Evolutionary conservation across 1,140 invertebrate species (phyloP).

Genomic region (Telenomus remus): DNA sequence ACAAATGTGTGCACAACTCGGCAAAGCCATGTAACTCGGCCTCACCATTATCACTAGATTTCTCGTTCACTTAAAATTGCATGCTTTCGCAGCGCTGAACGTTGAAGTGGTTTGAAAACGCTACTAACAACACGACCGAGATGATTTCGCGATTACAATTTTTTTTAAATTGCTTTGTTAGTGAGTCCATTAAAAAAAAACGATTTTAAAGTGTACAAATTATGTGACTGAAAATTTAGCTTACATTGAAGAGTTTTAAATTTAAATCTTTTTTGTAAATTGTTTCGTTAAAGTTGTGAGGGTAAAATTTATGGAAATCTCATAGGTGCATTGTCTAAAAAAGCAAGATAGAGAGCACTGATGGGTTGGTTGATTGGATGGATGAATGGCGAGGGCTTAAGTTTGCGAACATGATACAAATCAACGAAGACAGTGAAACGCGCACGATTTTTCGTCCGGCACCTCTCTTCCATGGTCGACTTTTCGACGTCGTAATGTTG

Average conservation of each 20-base stretch:
- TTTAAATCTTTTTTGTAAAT: too few relatives aligned
- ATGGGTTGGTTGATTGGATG: slow-evolving; percentile 54
- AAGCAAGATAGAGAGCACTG: slow-evolving; percentile 49
- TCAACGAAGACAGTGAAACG: slow-evolving; percentile 23
- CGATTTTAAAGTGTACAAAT: too few relatives aligned
- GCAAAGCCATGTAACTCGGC: slow-evolving; percentile 37
- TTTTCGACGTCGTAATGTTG: neutral
- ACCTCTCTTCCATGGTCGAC: neutral
- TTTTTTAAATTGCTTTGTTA: too few relatives aligned
- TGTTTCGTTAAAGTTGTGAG: too few relatives aligned
- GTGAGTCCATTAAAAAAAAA: too few relatives aligned
- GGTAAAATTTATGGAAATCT: slow-evolving; percentile 55
- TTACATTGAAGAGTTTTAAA: too few relatives aligned
- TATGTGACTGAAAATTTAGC: too few relatives aligned
- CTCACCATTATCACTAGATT: slow-evolving; percentile 32
- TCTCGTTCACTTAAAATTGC: slow-evolving; percentile 58
- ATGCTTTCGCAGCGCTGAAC: slow-evolving; percentile 69
- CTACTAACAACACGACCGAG: slow-evolving; percentile 67
- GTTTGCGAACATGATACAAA: slow-evolving; percentile 58
- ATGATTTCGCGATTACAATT: slow-evolving; percentile 28
- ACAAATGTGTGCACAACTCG: slow-evolving; percentile 19
- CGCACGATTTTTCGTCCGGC: slow-evolving; percentile 5
- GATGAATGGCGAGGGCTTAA: slow-evolving; percentile 65
- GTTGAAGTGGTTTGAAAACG: slow-evolving; percentile 73
- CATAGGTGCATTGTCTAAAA: slow-evolving; percentile 57